Evolutionary conservation across 2,113 vertebrate genomes (phyloP), one percentile per base, ranked within the genome.

Genomic region (Microtus ochrogaster): DNA sequence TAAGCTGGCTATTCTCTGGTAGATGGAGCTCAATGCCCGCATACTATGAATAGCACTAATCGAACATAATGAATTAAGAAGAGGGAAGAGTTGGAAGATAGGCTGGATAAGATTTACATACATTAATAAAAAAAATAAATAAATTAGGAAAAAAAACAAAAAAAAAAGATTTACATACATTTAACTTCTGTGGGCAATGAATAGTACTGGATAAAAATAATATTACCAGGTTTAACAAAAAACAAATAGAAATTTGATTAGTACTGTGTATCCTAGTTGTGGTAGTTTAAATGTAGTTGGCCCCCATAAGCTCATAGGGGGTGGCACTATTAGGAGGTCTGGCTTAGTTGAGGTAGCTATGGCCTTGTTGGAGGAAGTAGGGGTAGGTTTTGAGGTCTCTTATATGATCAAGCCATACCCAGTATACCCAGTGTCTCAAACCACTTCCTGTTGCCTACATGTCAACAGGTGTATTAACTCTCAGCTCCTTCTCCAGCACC

Each of bases 171-270:
- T 3, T 58, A 58, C 12, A 81, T 58, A 81, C 5, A n/a, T 81
- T 49, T 26, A 44, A 36, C 55, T 83, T 89, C n/a, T n/a, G 7
- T 66, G 90, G 65, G n/a, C 5, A 76, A 96, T 66, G 77, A 90
- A 94, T 65, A 24, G 28, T 74, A 47, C 22, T n/a, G 22, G 12
- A 90, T 14, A 55, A 16, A 87, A 93, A 5, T 70, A 19, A 95
- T n/a, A 61, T 3, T n/a, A 49, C 58, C 55, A 47, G 17, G 86
- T 72, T 73, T 89, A 61, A 26, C 86, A 88, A 77, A 88, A 8
- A 68, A 91, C 19, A 94, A 92, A 87, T 21, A 73, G 8, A 79
- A n/a, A 82, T 41, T 79, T 92, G 70, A 87, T 66, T 83, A 90
- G 74, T 74, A 93, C 2, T 24, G 28, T 13, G 19, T 86, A 91